Base-by-base conservation (phyloP, 2,888 invertebrate genomes). In the Seira musarum region DNA sequence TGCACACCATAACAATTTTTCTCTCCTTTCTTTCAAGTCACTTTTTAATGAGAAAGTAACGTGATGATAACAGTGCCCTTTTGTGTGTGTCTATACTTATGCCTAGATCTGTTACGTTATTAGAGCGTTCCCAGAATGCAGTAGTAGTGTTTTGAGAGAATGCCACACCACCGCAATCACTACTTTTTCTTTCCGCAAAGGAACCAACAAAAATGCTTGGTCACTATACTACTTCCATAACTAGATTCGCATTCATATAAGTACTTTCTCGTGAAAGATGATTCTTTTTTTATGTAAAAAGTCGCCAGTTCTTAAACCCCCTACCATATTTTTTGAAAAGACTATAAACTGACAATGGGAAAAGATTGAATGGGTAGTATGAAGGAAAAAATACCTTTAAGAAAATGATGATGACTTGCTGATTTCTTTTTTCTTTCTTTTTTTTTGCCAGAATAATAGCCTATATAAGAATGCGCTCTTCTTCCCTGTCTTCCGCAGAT, bases 1-100 rank as follows among this genome's bases (percentile, higher is more conserved):
- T 73, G 73, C 73, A 73, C 65, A 65, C 64, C 49, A 40, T 65
- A 71, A 8, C 60, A 60, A 15, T 19, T 60, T n/a, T 57, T 60
- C 60, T 60, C 6, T 60, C 49, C 49, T 49, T 49, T 60, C 61
- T 60, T 70, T 21, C 60, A 46, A 68, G 69, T 64, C 72, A 64
- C 30, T 72, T 72, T 60, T 60, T 72, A 64, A 72, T 64, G 64
- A 64, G 60, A 72, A 72, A 46, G 72, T 64, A 64, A 72, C 64
- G 49, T 49, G 64, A n/a, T n/a, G n/a, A 71, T 70, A 69, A 57
- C 15, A 69, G 60, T 60, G 60, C 22, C 21, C 60, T n/a, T 60
- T 10, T 21, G 49, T 49, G 49, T 60, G 15, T 57, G 57, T 40
- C 57, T 17, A 57, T 57, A n/a, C n/a, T n/a, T n/a, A n/a, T n/a